A percentile compares a stretch with the other conserved stretches of the same genome.
Conservation (phyloP, 1,140 invertebrate genomes). For the Lucilia sericata region DNA sequence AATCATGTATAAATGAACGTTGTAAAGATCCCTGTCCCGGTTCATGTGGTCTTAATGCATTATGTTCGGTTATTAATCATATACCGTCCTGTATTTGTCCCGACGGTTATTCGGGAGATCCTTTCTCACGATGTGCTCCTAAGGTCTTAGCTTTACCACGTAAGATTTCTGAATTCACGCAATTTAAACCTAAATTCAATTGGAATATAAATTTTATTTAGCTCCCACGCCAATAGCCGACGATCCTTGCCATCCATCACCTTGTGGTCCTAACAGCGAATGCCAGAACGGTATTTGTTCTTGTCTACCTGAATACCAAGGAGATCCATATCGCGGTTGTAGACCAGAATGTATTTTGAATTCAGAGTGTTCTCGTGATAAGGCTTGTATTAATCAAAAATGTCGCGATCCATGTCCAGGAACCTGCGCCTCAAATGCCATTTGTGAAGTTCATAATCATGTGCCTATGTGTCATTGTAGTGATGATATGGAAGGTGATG, state of each 20-base stretch:
- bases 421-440: conserved; percentile 76
- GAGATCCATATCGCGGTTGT: conserved; percentile 76
- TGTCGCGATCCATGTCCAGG: conserved; percentile 80
- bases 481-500: conserved; percentile 77
- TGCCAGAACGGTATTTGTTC: conserved; percentile 78
- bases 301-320: conserved; percentile 78
- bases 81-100: conserved; percentile 83
- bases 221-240: conserved; percentile 47
- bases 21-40: conserved; percentile 79
- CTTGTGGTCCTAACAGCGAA: conserved; percentile 77
- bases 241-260: conserved; percentile 77
- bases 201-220: not conserved
- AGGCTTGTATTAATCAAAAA: conserved; percentile 76
- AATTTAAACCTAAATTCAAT: conserved; percentile 49
- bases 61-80: conserved; percentile 84
- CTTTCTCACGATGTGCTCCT: conserved; percentile 70
- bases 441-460: conserved; percentile 77
- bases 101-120: conserved; percentile 78
- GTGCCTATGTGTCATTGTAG: conserved; percentile 78
- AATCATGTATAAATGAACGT: conserved; percentile 75
- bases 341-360: conserved; percentile 78
- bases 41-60: conserved; percentile 83
- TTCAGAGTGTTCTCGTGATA: conserved; percentile 76
- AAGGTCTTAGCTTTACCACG: conserved; percentile 58
- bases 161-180: conserved; percentile 73